A percentile compares a stretch with the other conserved stretches of the same genome.
Conservation (phyloP, 1,140 invertebrate species). For the Antheraea pernyi region DNA sequence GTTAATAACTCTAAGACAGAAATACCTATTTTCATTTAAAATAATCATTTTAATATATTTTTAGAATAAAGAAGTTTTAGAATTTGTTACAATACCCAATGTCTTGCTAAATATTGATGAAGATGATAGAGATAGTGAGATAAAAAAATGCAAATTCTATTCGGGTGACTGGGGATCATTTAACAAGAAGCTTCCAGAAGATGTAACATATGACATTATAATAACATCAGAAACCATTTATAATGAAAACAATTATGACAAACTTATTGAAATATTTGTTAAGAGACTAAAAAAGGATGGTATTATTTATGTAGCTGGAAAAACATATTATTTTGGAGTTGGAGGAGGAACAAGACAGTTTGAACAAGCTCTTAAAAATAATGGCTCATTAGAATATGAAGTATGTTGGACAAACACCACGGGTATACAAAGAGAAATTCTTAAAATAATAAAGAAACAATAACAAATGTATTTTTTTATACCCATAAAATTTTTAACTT, state of each 20-base stretch:
- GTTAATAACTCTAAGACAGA: no score
- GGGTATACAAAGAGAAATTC: conserved; percentile 81
- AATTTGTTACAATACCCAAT: conserved; percentile 88
- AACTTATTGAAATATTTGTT: conserved; percentile 86
- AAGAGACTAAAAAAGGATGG: conserved; percentile 84
- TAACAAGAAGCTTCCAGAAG: conserved; percentile 66
- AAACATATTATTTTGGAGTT: conserved; percentile 94
- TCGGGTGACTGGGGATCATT: conserved; percentile 90
- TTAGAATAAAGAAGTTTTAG: conserved; percentile 89
- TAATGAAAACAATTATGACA: conserved; percentile 88
- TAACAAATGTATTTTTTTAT: not conserved
- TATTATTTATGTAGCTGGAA: conserved; percentile 87
- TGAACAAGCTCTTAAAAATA: conserved; percentile 80
- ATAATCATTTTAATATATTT: conserved; percentile 73
- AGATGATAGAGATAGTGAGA: conserved; percentile 64
- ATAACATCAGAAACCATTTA: conserved; percentile 96
- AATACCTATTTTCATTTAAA: not conserved
- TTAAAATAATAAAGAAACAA: conserved; percentile 69
- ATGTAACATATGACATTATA: conserved; percentile 88
- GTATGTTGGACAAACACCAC: conserved; percentile 80
- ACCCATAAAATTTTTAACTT: not conserved
- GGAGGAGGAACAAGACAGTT: conserved; percentile 90
- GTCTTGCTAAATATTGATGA: conserved; percentile 84
- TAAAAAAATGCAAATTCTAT: conserved; percentile 84
- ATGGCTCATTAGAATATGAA: conserved; percentile 77